These are phyloP conservation scores for Phyllopteryx taeniolatus DNA, from an alignment of 2,113 vertebrate genomes.

Conservation along the genomic window DNA sequence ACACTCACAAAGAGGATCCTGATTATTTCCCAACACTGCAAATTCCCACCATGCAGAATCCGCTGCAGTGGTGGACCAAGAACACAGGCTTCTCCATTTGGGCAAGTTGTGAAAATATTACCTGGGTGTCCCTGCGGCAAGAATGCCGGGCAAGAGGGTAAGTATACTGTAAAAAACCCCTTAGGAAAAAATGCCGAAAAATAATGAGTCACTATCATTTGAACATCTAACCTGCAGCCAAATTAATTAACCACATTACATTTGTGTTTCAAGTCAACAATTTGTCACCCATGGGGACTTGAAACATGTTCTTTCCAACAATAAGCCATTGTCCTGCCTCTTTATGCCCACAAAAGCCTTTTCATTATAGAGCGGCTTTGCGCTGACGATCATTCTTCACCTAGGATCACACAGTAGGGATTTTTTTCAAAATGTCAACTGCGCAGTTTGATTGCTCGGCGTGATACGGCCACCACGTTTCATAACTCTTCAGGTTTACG, in stretches of 20 bases:
- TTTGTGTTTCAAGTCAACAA: background rate
- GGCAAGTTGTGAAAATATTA: too few relatives aligned
- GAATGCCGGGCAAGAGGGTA: too few relatives aligned
- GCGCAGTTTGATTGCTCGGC: conserved; percentile 52
- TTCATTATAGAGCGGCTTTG: conserved; percentile 61
- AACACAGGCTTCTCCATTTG: too few relatives aligned
- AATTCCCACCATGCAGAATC: too few relatives aligned
- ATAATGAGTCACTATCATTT: too few relatives aligned
- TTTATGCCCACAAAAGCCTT: conserved; percentile 22
- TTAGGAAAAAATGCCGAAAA: too few relatives aligned
- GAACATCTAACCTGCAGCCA: background rate
- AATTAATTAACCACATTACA: background rate
- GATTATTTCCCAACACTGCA: too few relatives aligned
- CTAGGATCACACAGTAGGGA: conserved; percentile 51
- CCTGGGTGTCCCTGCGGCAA: too few relatives aligned
- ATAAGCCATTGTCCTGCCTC: conserved; percentile 23
- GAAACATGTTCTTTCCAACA: conserved; percentile 1
- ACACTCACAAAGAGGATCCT: too few relatives aligned
- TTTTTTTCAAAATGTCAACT: conserved; percentile 64
- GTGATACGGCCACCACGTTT: conserved; percentile 46
- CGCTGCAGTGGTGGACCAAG: too few relatives aligned
- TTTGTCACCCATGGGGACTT: conserved; percentile 1
- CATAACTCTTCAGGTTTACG: conserved; percentile 13
- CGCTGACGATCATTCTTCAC: conserved; percentile 55
- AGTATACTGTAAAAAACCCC: too few relatives aligned